A percentile compares a stretch with the other conserved stretches of the same genome.
Conservation (phyloP, 2,888 invertebrate genomes). For the Sphecodes monilicornis region DNA sequence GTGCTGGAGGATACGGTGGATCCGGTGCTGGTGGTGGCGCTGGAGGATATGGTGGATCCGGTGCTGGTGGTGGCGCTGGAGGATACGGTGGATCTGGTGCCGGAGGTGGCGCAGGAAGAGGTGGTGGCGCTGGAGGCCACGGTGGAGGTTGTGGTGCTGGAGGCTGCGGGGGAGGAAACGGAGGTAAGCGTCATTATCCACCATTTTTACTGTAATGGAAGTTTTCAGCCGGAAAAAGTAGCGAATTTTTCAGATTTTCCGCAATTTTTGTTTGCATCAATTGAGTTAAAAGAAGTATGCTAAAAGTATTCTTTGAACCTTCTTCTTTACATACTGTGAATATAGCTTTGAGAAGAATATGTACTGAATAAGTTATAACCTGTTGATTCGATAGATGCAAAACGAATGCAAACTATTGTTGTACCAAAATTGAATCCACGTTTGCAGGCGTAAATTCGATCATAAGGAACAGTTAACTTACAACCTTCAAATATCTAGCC, state of each 20-base stretch:
- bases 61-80: conserved; percentile 37
- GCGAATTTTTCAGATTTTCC: not conserved
- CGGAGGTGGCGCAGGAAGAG: conserved; percentile 13
- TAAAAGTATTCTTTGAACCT: not conserved
- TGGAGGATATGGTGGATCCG: conserved; percentile 33
- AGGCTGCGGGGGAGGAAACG: conserved; percentile 23
- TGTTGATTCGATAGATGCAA: too few species aligned
- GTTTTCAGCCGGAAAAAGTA: not conserved
- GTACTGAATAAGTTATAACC: too few species aligned
- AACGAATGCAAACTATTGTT: too few species aligned
- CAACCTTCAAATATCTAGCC: too few species aligned
- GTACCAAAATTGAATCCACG: too few species aligned
- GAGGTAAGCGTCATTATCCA: not conserved
- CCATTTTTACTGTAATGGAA: too few species aligned
- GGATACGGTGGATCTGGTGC: conserved; percentile 29
- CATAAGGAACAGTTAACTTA: too few species aligned
- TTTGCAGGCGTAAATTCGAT: too few species aligned
- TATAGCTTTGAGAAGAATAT: too few species aligned
- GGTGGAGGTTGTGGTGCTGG: conserved; percentile 29
- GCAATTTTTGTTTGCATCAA: not conserved
- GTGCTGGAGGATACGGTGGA: conserved; percentile 31
- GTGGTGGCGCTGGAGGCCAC: conserved; percentile 25
- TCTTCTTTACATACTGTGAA: not conserved
- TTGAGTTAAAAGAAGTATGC: not conserved
- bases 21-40: conserved; percentile 18